Evolutionary conservation across 2,113 vertebrate species (phyloP).

Genomic region (Natator depressus): DNA sequence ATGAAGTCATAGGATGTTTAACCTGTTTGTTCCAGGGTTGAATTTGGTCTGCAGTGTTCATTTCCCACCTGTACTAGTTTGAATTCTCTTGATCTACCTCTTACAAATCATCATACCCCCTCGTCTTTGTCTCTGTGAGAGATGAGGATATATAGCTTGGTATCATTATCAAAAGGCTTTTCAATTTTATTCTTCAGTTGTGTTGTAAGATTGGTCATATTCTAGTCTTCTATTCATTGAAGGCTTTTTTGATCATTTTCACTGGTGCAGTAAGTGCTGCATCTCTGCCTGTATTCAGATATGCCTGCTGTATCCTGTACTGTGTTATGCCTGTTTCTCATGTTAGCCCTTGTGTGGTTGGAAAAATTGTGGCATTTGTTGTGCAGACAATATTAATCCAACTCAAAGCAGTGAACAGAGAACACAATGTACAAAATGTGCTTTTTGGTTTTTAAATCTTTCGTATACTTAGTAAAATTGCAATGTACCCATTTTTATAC

Average conservation of each 20-base stretch:
- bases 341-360: background rate
- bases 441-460: background rate
- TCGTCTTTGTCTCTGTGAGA: background rate
- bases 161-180: background rate
- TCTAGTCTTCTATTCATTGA: background rate
- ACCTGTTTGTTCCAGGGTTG: background rate
- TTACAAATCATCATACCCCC: background rate
- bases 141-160: background rate
- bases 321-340: background rate
- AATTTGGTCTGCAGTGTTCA: background rate
- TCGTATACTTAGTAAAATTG: background rate
- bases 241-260: rapidly evolving
- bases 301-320: background rate
- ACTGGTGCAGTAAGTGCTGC: background rate
- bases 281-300: background rate
- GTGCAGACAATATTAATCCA: background rate
- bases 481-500: background rate
- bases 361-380: background rate
- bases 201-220: background rate
- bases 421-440: background rate
- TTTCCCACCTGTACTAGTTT: background rate
- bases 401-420: background rate
- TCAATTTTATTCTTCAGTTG: background rate
- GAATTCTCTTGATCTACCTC: background rate
- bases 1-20: background rate